Base-by-base conservation (phyloP, 2,113 vertebrate genomes). In the Peromyscus polionotus region DNA sequence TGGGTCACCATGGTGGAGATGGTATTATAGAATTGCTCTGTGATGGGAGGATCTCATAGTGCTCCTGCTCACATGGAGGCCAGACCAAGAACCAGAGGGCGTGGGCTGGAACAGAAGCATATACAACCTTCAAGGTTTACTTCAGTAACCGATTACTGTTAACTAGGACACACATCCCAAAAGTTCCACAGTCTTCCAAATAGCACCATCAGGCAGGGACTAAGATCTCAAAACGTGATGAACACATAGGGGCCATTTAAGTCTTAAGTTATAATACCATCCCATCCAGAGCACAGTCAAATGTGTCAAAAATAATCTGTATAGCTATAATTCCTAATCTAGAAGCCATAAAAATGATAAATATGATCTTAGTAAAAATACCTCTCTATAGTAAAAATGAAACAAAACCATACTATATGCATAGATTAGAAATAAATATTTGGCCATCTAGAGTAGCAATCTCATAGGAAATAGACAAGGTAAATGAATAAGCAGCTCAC, bases 401-500 rank as follows among this genome's bases (percentile, higher is more conserved):
- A 88, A 59, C 54, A 86, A 85, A 93, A 36, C 17, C 1, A 7
- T 75, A 24, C 11, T 36, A 61, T 33, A 89, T 68, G 48, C 28
- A 93, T 59, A 91, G 33, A n/a, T n/a, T 65, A 61, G 59, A 84
- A 92, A 79, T 61, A 88, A 83, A 11, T 59, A 65, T 54, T 76
- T 61, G 22, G 28, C 7, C 11, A 90, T 24, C 77, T 67, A 63
- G 36, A 57, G 2, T 63, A 79, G 77, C 59, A 65, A 73, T 22
- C 12, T 92, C 13, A 85, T 22, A 88, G 36, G 72, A 93, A 97
- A 51, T 45, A 54, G 20, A 16, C 36, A 93, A 96, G 93, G 24
- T 12, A 88, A 96, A 84, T 59, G 24, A 85, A 72, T 2, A 85
- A 36, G 26, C 7, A 72, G 24, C 80, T 92, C 36, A 92, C 10